These are phyloP conservation scores for Natrix natrix DNA, from an alignment of 2,797 vertebrate species.

Conservation along the genomic window DNA sequence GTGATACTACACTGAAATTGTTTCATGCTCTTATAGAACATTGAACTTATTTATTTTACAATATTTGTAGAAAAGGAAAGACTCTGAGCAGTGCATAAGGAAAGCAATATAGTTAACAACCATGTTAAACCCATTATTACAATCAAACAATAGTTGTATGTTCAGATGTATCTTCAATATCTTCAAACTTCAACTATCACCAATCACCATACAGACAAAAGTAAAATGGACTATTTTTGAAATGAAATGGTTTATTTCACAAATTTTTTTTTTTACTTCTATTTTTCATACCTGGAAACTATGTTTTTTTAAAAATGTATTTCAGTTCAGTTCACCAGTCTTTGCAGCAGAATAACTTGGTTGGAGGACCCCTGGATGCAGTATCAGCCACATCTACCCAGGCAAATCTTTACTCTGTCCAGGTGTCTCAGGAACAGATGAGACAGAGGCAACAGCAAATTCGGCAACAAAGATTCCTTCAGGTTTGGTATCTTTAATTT, in stretches of 20 bases:
- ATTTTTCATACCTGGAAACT: not conserved
- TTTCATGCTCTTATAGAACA: not conserved
- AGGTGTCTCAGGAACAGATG: constrained; percentile 64
- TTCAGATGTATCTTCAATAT: not conserved
- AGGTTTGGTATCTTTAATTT: constrained; percentile 59
- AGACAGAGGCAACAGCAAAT: constrained; percentile 67
- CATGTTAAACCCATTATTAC: not conserved
- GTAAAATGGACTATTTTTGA: not conserved
- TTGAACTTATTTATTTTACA: not conserved
- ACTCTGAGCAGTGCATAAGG: not conserved
- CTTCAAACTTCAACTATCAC: not conserved
- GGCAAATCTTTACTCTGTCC: constrained; percentile 43
- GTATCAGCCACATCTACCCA: constrained; percentile 49
- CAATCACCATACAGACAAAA: not conserved
- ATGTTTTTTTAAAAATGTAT: not conserved
- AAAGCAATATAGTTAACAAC: not conserved
- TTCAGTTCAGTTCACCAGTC: constrained; percentile 72
- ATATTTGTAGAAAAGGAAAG: not conserved
- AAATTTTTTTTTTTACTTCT: not conserved
- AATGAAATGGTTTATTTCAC: not conserved
- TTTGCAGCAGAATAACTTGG: constrained; percentile 67
- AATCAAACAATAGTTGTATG: not conserved
- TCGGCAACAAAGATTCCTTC: constrained; percentile 69
- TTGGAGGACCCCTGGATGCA: constrained; percentile 60
- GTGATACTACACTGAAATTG: not conserved